phyloP scores from a whole-genome alignment of 2,888 invertebrate species.

The Dicranocentrus wangi region DNA sequence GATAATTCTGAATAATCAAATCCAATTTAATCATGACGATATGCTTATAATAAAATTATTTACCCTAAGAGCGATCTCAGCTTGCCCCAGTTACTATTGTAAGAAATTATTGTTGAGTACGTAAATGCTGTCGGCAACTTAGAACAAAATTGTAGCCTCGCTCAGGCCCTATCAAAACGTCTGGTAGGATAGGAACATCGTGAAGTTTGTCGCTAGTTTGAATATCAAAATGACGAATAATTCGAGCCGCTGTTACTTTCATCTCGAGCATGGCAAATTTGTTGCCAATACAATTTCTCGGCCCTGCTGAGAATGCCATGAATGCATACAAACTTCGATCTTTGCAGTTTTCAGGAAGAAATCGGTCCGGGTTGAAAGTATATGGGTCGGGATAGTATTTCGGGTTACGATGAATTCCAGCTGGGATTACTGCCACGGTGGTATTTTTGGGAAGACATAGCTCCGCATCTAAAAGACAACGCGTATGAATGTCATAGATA shows the following conservation, averaged over 20 bases:
- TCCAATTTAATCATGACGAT: too few relatives aligned
- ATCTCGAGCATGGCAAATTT: slow-evolving; percentile 30
- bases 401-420: slow-evolving; percentile 6
- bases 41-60: too few relatives aligned
- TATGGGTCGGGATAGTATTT: slow-evolving; percentile 15
- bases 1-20: too few relatives aligned
- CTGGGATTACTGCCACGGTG: neutral
- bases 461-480: slow-evolving; percentile 9
- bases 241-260: neutral
- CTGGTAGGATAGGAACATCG: neutral
- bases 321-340: slow-evolving; percentile 1
- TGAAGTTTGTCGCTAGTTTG: slow-evolving; percentile 2
- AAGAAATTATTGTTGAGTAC: too few relatives aligned
- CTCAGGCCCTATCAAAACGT: neutral
- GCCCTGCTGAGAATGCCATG: slow-evolving; percentile 6
- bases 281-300: slow-evolving; percentile 4
- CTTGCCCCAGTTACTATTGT: too few relatives aligned
- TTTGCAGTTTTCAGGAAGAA: neutral
- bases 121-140: too few relatives aligned
- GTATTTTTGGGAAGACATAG: slow-evolving; percentile 1
- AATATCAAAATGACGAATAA: slow-evolving; percentile 22
- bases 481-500: neutral
- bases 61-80: too few relatives aligned
- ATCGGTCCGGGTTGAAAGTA: slow-evolving; percentile 22
- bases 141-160: slow-evolving; percentile 19